These are phyloP conservation scores for Piprites chloris DNA, from an alignment of 2,113 vertebrate genomes.

Conservation along the genomic window DNA sequence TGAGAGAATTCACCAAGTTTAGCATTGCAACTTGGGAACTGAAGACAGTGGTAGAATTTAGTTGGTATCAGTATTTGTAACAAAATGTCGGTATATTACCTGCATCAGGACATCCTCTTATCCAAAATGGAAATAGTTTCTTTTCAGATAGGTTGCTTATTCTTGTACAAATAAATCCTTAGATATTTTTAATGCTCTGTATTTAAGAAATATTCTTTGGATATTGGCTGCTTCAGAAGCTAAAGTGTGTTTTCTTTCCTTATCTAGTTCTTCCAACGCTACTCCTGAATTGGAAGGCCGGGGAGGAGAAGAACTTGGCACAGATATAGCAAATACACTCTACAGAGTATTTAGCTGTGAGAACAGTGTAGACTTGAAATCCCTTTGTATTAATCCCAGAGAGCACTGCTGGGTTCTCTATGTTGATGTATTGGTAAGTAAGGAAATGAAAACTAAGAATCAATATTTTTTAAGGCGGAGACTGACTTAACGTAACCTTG, in stretches of 20 bases:
- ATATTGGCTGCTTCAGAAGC: neutral
- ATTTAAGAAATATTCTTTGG: neutral
- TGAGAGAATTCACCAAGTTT: neutral
- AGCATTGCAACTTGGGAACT: neutral
- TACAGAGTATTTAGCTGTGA: conserved; percentile 90
- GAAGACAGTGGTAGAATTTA: neutral
- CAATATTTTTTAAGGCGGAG: neutral
- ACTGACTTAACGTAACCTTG: neutral
- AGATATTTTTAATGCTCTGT: neutral
- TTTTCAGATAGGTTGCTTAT: neutral
- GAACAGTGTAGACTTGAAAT: conserved; percentile 79
- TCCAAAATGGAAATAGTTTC: neutral
- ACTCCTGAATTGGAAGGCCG: conserved; percentile 96
- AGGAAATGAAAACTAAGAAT: neutral
- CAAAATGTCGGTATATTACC: neutral
- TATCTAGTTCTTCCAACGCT: conserved; percentile 90
- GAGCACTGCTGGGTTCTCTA: conserved; percentile 98
- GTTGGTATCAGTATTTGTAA: neutral
- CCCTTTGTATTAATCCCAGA: conserved; percentile 85
- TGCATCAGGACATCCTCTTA: neutral
- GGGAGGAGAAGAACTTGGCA: conserved; percentile 93
- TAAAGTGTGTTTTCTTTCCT: neutral
- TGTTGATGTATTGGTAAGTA: conserved; percentile 93
- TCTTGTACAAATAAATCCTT: neutral
- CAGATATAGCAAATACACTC: conserved; percentile 87